These are phyloP conservation scores for Imbricaverruca yamaguchii DNA, from an alignment of 2,888 invertebrate species.

Conservation along the genomic window DNA sequence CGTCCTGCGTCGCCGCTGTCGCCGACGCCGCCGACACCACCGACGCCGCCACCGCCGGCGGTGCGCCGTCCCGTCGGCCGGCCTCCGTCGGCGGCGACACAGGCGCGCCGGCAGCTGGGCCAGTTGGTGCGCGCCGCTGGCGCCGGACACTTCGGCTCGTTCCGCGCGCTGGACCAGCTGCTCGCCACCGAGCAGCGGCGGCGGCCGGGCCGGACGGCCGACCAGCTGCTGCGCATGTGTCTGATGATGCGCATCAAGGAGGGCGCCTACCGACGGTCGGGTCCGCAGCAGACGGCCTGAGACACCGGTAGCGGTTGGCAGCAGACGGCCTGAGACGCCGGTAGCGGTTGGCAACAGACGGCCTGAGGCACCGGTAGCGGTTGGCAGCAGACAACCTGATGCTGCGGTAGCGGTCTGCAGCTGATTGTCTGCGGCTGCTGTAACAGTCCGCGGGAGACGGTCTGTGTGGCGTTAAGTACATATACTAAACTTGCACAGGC, in stretches of 20 bases:
- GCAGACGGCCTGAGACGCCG: too few relatives aligned
- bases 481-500: too few relatives aligned
- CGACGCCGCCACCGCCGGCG: background rate
- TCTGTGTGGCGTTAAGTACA: too few relatives aligned
- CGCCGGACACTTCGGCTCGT: slow-evolving; percentile 6
- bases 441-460: too few relatives aligned
- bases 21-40: too few relatives aligned
- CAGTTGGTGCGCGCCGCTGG: background rate
- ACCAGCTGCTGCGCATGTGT: slow-evolving; percentile 20
- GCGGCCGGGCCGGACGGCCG: background rate
- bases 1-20: background rate
- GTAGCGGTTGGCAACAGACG: too few relatives aligned
- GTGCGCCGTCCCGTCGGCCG: background rate
- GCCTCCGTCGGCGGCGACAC: background rate
- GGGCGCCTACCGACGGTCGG: background rate
- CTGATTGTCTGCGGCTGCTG: too few relatives aligned
- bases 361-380: too few relatives aligned
- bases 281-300: too few relatives aligned
- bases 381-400: too few relatives aligned
- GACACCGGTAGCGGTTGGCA: too few relatives aligned
- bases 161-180: slow-evolving; percentile 17
- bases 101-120: background rate
- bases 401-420: too few relatives aligned
- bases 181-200: background rate
- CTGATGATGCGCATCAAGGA: slow-evolving; percentile 5